Conservation (phyloP, 1,140 invertebrate genomes). For the Mylabris phalerata region DNA sequence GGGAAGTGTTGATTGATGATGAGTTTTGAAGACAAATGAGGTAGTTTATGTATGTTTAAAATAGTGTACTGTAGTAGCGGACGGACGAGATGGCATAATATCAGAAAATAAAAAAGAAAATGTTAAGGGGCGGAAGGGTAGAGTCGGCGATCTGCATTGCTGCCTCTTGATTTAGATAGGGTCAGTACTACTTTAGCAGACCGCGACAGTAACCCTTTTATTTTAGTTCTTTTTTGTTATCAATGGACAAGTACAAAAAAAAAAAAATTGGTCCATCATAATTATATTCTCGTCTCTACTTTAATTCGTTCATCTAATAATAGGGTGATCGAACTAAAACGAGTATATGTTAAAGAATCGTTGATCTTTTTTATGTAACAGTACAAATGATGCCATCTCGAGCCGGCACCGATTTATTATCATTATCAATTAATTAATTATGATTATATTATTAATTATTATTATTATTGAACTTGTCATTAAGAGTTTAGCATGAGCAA, state of each 20-base stretch:
- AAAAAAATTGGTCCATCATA: not conserved
- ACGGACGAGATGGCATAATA: slow-evolving; percentile 22
- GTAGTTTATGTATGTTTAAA: slow-evolving; percentile 40
- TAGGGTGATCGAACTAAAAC: slow-evolving; percentile 23
- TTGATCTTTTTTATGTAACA: slow-evolving; percentile 1
- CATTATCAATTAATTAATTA: slow-evolving; percentile 18
- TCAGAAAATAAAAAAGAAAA: too few relatives aligned
- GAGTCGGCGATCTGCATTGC: slow-evolving; percentile 34
- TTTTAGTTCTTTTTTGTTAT: slow-evolving; percentile 3
- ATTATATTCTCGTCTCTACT: not conserved
- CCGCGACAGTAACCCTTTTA: slow-evolving; percentile 23
- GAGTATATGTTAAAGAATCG: too few relatives aligned
- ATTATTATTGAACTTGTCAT: slow-evolving; percentile 30
- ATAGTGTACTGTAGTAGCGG: slow-evolving; percentile 42
- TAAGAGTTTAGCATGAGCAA: slow-evolving; percentile 34
- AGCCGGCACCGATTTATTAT: slow-evolving; percentile 29
- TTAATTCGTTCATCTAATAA: not conserved
- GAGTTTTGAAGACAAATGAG: slow-evolving; percentile 28
- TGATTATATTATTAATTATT: slow-evolving; percentile 20
- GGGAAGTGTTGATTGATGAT: slow-evolving; percentile 41
- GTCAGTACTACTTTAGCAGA: slow-evolving; percentile 38
- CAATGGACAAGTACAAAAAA: slow-evolving; percentile 1
- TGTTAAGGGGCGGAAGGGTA: not conserved
- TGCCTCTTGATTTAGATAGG: slow-evolving; percentile 30
- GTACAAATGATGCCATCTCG: slow-evolving; percentile 37